Evolutionary conservation across 2,113 vertebrate genomes (phyloP).

Genomic region (Hymenochirus boettgeri): DNA sequence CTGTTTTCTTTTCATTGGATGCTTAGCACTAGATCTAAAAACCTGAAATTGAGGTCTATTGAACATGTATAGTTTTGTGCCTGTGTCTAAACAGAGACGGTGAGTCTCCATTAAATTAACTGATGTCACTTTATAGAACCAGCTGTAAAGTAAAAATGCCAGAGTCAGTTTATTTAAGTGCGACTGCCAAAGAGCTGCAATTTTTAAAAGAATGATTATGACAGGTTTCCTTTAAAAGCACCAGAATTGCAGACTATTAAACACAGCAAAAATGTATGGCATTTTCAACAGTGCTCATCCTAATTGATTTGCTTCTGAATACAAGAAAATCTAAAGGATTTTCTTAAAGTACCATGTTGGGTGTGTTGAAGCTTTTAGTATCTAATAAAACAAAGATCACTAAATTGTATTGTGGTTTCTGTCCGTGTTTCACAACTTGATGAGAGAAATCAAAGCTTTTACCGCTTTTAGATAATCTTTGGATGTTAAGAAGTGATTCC

Average conservation of each 20-base stretch:
- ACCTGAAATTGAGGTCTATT: too few relatives aligned
- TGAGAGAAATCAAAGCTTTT: constrained; percentile 69
- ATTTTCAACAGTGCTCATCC: constrained; percentile 15
- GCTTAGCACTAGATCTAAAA: too few relatives aligned
- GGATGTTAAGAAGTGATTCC: constrained; percentile 61
- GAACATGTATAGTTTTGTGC: too few relatives aligned
- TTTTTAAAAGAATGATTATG: too few relatives aligned
- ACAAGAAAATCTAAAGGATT: constrained; percentile 54
- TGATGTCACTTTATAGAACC: too few relatives aligned
- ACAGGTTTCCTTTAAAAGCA: too few relatives aligned
- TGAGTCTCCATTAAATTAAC: too few relatives aligned
- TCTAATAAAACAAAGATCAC: constrained; percentile 66
- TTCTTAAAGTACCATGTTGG: constrained; percentile 63
- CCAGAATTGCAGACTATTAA: constrained; percentile 27
- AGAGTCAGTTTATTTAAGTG: too few relatives aligned
- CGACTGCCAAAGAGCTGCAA: too few relatives aligned
- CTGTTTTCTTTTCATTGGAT: too few relatives aligned
- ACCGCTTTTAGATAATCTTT: constrained; percentile 70
- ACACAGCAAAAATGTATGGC: constrained; percentile 28
- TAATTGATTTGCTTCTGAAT: constrained; percentile 31
- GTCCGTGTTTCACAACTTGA: constrained; percentile 77
- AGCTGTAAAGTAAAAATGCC: too few relatives aligned
- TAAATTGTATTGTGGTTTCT: constrained; percentile 77
- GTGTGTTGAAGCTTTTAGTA: constrained; percentile 62
- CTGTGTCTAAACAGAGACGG: too few relatives aligned